These are phyloP conservation scores for Anisognathus igniventris DNA, from an alignment of 2,797 vertebrate species.

Conservation along the genomic window DNA sequence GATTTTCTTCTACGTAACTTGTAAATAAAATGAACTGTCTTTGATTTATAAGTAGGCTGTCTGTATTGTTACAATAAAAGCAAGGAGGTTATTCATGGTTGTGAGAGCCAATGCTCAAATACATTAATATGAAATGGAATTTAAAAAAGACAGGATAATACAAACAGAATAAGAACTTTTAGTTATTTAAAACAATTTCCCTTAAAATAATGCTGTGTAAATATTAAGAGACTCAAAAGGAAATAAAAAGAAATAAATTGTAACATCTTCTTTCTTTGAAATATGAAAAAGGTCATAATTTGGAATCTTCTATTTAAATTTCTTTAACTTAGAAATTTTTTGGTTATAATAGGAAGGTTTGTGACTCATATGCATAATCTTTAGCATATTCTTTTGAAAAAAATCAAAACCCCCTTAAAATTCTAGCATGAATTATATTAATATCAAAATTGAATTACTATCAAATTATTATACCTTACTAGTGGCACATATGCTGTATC, in stretches of 20 bases:
- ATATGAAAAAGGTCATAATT: neutral
- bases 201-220: neutral
- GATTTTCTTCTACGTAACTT: neutral
- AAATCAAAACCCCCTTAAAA: accelerated
- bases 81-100: neutral
- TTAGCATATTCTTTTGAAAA: neutral
- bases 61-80: neutral
- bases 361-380: neutral
- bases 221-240: neutral
- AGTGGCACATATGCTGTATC: neutral
- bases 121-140: neutral
- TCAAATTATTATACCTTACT: neutral
- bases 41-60: neutral
- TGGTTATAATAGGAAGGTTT: neutral
- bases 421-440: neutral
- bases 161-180: neutral
- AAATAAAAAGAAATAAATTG: neutral
- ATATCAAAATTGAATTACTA: neutral
- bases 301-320: neutral
- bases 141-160: neutral
- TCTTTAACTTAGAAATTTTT: neutral
- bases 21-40: neutral
- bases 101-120: neutral
- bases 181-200: neutral
- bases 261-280: neutral